phyloP scores from a whole-genome alignment of 2,797 vertebrate genomes.

The Pipistrellus kuhlii region DNA sequence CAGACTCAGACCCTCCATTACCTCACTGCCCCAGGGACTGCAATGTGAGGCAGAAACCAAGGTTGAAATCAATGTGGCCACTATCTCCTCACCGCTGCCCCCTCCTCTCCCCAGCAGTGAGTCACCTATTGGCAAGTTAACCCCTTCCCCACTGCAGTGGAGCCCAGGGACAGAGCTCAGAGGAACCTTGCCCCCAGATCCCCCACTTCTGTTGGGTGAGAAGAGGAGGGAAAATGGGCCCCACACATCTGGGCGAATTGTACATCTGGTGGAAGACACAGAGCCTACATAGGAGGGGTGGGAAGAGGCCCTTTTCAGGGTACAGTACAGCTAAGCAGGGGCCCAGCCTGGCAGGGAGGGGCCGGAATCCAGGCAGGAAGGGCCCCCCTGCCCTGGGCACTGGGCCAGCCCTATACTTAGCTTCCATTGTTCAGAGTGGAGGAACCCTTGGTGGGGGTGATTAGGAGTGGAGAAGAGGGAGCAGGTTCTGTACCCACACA shows the following conservation, averaged over 20 bases:
- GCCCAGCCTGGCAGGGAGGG: slow-evolving; percentile 78
- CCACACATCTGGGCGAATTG: slow-evolving; percentile 65
- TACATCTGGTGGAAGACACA: slow-evolving; percentile 79
- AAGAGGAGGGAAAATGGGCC: slow-evolving; percentile 60
- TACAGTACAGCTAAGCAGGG: slow-evolving; percentile 72
- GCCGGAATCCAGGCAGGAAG: slow-evolving; percentile 75
- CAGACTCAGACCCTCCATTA: slow-evolving; percentile 82
- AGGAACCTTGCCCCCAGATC: neutral
- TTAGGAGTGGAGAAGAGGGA: slow-evolving; percentile 51
- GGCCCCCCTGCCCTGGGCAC: slow-evolving; percentile 76
- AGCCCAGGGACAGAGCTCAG: slow-evolving; percentile 5
- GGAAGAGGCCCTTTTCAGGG: slow-evolving; percentile 75
- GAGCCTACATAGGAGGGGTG: slow-evolving; percentile 62
- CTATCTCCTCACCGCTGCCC: slow-evolving; percentile 74
- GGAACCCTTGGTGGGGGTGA: slow-evolving; percentile 74
- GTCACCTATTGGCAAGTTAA: slow-evolving; percentile 81
- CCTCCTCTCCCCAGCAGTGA: slow-evolving; percentile 76
- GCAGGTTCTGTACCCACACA: slow-evolving; percentile 46
- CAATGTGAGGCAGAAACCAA: slow-evolving; percentile 78
- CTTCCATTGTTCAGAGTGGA: slow-evolving; percentile 80
- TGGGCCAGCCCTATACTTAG: slow-evolving; percentile 84
- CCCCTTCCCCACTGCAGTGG: slow-evolving; percentile 67
- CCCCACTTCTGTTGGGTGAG: neutral
- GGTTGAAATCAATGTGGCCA: slow-evolving; percentile 82
- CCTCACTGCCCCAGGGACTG: slow-evolving; percentile 83